Percentiles rank a stretch among this genome's conserved stretches.
Evolutionary conservation across 2,797 vertebrate species (phyloP).

Genomic region (Dermochelys coriacea): DNA sequence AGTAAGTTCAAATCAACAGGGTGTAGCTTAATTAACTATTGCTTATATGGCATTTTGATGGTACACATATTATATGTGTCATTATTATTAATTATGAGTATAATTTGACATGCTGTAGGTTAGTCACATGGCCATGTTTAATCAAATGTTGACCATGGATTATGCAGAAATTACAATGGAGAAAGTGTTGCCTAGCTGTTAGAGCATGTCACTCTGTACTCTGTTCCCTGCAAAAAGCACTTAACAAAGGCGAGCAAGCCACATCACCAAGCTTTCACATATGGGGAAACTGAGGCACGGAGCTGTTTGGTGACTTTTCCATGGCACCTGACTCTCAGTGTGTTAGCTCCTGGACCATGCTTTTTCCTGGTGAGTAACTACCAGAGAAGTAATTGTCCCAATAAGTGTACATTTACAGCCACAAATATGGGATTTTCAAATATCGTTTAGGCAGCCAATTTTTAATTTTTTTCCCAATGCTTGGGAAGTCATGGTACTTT

Average conservation of each 20-base stretch:
- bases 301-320: background rate
- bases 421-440: background rate
- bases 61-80: background rate
- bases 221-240: background rate
- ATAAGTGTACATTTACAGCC: fast-evolving
- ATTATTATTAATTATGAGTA: background rate
- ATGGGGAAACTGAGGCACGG: background rate
- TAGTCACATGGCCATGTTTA: background rate
- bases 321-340: background rate
- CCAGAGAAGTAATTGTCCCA: background rate
- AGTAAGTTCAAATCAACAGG: background rate
- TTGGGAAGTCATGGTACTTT: background rate
- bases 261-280: fast-evolving
- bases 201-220: fast-evolving
- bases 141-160: background rate
- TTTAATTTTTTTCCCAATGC: background rate
- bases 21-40: background rate
- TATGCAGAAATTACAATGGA: background rate
- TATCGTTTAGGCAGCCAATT: background rate
- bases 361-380: background rate
- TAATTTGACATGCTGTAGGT: background rate
- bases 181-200: background rate
- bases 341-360: fast-evolving
- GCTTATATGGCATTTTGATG: background rate
- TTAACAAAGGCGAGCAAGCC: background rate